Evolutionary conservation across 2,797 vertebrate genomes (phyloP), one percentile per base, ranked within the genome.

Genomic region (Atherinosoma microstoma): DNA sequence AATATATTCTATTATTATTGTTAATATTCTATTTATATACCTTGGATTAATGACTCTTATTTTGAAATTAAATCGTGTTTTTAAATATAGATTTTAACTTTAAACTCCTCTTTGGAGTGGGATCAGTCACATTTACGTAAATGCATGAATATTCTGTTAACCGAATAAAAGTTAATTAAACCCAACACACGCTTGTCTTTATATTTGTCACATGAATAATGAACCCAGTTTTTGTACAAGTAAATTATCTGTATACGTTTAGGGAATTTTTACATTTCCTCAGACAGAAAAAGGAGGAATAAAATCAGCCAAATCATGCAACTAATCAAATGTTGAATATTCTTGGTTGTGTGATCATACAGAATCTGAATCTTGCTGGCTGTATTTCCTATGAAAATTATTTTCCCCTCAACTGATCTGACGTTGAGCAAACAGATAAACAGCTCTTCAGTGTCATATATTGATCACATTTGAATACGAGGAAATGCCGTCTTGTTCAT

Each of bases 91-190:
- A 76, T 70, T 66, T 83, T 20, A 73, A 58, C 27, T 67, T 59
- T 54, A 53, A 53, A 68, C n/a, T 58, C 18, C 9, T 30, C n/a
- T 35, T 36, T 40, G 5, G 24, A 67, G n/a, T 61, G 27, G 76
- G 63, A 76, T 73, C 53, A 49, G 45, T 38, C 12, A 29, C 18
- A 27, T 73, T 83, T 54, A 72, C 53, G 58, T 70, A 45, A 68
- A 72, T 84, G n/a, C 64, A 30, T 78, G 53, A 83, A 79, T 75
- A 76, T 80, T 79, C 65, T 84, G 56, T 65, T 84, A 64, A 85
- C 59, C 64, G 56, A 91, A 91, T 91, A 92, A 89, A 90, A 80
- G 66, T 38, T 57, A 24, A 77, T 53, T 10, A 64, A 81, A 82
- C 64, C 27, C 51, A 65, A 54, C 45, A 61, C 16, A 20, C 30